Base-by-base conservation (phyloP, 2,113 vertebrate genomes). In the Prietella phreatophila region DNA sequence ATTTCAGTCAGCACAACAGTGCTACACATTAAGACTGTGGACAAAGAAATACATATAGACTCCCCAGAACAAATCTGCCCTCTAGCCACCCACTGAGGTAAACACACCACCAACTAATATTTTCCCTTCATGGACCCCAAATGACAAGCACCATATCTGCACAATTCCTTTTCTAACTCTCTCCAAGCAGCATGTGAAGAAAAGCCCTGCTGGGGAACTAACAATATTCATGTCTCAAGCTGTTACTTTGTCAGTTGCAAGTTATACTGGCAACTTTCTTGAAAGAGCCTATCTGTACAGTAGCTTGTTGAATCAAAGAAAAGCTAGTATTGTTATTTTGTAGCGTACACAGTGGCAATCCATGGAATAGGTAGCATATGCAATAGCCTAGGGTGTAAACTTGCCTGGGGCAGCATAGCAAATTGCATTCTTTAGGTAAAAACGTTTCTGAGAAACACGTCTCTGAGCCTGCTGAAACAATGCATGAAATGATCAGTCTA, bases 381-480 rank as follows among this genome's bases (percentile, higher is more conserved):
- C 30, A 82, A 60, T 39, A 58, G 55, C 10, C n/a, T 56, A 56
- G 53, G n/a, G 50, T 60, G 30, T 20, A 82, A 60, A 60, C 30
- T 60, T 82, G 80, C 80, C 80, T 39, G 80, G 56, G 80, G 55
- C 30, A 82, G 55, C 80, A 82, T 14, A 82, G 55, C 55, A 60
- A 60, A 58, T 58, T 33, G 14, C 25, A 30, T 79, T 56, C 50
- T 33, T 56, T 27, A 50, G 4, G 42, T 78, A 14, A 20, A 13
- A 22, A 25, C 11, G 3, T 5, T 50, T 36, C 55, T 81, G 55
- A 36, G 19, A 11, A 81, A 36, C 11, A 19, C 25, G 30, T 60
- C 8, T 60, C 33, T 0, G 79, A 22, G n/a, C 7, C 30, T 81
- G 53, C 55, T 25, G 80, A 82, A 58, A 17, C 20, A 60, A 30